Evolutionary conservation across 1,140 invertebrate genomes (phyloP), one percentile per base, ranked within the genome.

Genomic region (Neodiprion lecontei): DNA sequence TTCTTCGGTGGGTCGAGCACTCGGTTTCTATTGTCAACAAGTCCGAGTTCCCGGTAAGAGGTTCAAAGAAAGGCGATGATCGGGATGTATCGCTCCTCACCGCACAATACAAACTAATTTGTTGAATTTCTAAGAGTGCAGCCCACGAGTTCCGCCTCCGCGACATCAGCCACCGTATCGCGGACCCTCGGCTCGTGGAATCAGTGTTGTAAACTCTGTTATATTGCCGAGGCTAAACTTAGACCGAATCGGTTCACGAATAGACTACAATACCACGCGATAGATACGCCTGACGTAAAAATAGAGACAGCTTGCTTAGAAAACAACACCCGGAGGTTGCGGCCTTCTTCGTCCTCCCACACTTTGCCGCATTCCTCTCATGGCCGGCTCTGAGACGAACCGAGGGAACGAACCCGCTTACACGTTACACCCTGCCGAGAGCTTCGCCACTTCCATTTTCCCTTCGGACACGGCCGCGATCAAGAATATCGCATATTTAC

Each of bases 291-390:
- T 61, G 53, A 61, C n/a, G 11, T 17, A 17, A 61, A 61, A 61
- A 61, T 61, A 61, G 53, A 61, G 28, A 40, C 28, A 61, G 11
- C n/a, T 17, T 17, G 53, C 11, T 61, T 61, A 61, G 53, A 61
- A 61, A 61, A 61, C 53, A 61, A 61, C n/a, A 61, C 53, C 53
- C 53, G 53, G 53, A 61, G 53, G n/a, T 61, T 61, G 53, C 53
- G 53, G 28, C 28, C 53, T 61, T 17, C 53, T 14, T 61, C 53
- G n/a, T 61, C 53, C 53, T 17, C 53, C 53, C 11, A 17, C 53
- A 61, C 0, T 61, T 17, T 17, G 53, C n/a, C 53, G 53, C 53
- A 17, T 14, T 61, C 53, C 53, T 61, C 9, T 3, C n/a, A 5
- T 61, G n/a, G 8, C 53, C 53, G 9, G 8, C 28, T 40, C 28